A percentile compares a stretch with the other conserved stretches of the same genome.
Conservation (phyloP, 2,888 invertebrate genomes). For the Orchestes rusci region DNA sequence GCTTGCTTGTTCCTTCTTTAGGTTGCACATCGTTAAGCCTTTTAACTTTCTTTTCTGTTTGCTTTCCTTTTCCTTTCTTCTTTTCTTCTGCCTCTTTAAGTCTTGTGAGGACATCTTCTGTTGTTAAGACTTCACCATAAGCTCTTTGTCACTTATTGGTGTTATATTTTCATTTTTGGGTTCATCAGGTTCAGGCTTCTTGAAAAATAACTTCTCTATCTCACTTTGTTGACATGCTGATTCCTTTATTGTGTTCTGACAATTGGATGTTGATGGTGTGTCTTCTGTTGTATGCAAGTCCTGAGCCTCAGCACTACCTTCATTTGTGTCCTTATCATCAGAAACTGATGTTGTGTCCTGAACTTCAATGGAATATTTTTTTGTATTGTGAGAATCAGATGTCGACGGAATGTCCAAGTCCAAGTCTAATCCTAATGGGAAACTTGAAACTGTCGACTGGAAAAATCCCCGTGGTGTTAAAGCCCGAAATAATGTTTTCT, state of each 20-base stretch:
- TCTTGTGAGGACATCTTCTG: slow-evolving; percentile 1
- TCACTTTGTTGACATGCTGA: neutral
- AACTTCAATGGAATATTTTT: too few species aligned
- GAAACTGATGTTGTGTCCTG: too few species aligned
- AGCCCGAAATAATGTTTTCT: slow-evolving; percentile 19
- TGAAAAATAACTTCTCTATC: too few species aligned
- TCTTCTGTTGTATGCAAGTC: too few species aligned
- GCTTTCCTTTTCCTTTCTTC: neutral
- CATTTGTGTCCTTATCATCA: too few species aligned
- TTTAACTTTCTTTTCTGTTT: neutral
- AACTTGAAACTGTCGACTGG: slow-evolving; percentile 9
- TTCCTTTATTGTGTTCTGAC: neutral
- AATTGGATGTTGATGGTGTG: neutral
- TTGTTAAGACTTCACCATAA: slow-evolving; percentile 9
- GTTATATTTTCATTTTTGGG: slow-evolving; percentile 7
- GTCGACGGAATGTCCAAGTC: too few species aligned
- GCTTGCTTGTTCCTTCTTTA: too few species aligned
- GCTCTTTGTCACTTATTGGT: too few species aligned
- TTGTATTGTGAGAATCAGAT: neutral
- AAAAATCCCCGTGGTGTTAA: slow-evolving; percentile 14
- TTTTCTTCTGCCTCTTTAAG: slow-evolving; percentile 8
- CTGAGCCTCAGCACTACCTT: too few species aligned
- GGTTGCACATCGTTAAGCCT: too few species aligned
- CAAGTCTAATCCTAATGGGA: slow-evolving; percentile 2
- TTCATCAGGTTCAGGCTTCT: slow-evolving; percentile 16